Base-by-base conservation (phyloP, 2,888 invertebrate genomes). In the Philopedon plagiatum region DNA sequence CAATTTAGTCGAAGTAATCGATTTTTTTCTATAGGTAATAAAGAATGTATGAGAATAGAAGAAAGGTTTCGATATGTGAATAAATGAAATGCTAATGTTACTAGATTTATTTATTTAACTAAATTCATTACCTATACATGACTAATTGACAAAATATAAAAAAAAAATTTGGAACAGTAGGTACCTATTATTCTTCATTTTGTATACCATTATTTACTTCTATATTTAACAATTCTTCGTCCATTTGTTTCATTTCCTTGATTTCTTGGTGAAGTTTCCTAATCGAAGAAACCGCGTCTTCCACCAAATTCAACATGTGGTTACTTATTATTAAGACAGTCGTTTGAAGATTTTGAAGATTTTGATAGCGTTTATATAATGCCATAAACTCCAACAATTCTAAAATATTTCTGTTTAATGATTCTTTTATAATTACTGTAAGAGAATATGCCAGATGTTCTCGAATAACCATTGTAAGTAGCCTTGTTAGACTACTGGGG, bases 201-300 rank as follows among this genome's bases (percentile, higher is more conserved):
- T 32, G 15, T 13, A 58, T 23, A 2, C 39, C 58, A 37, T 37
- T 37, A 37, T 37, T 11, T 19, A 58, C 8, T 58, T 58, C 41
- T 21, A 39, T 58, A 26, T 41, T 58, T 15, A 58, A 19, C 21
- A 39, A 9, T 19, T 58, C 39, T n/a, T 39, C 39, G 13, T 58
- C 39, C 41, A 41, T 58, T 11, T 19, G 7, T 37, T 15, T 11
- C 5, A 54, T 8, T 15, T 54, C 29, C 18, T 54, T 32, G 1
- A 54, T 54, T 18, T 32, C 51, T 26, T 54, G 15, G 18, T 18
- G 1, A 8, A 15, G n/a, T 15, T 54, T 29, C 3, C 29, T 8
- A 9, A 54, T 18, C 9, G 29, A 54, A 1, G 29, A 8, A 15
- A 32, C 4, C 29, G 15, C 7, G 1, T 54, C 29, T 2, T 9